Base-by-base conservation (phyloP, 1,140 invertebrate species). In the Chelonus insularis region DNA sequence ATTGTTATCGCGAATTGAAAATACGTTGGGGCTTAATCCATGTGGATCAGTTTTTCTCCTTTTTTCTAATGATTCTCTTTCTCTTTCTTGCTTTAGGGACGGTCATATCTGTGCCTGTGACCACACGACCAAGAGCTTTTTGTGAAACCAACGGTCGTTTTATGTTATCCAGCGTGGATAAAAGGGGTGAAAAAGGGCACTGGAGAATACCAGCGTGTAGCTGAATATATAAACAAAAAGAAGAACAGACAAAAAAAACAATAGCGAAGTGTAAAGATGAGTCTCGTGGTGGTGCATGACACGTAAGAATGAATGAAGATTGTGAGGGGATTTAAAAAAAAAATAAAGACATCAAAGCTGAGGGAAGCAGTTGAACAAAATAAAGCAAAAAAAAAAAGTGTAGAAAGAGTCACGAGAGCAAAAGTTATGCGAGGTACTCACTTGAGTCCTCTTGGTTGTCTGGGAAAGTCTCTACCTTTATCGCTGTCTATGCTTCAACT, bases 1-100 rank as follows among this genome's bases (percentile, higher is more conserved):
- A 76, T 74, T 71, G 69, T 67, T 70, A 71, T 72, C 64, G 72
- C 65, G 70, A 70, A 75, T 77, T 75, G 72, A 75, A 77, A 76
- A 74, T 75, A 73, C 68, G 66, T 62, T 57, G 52, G 41, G 52
- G 67, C 64, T 76, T 74, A 72, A 74, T 73, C 65, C 65, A 21
- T 37, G 60, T 50, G 62, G 57, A n/a, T 23, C 32, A 16, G 37
- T 41, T 39, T 18, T 18, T 57, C 60, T 48, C 64, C 51, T 65
- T 52, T 12, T 32, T 34, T 56, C 16, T 56, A 25, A 43, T 36
- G 52, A 55, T 55, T 16, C 52, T 39, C 48, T 32, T 29, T 29
- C 25, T 3, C 25, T 29, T 29, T 7, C 25, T n/a, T n/a, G n/a
- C n/a, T 4, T 7, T 29, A 7, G 25, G 25, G 25, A 29, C 11